Evolutionary conservation across 1,140 invertebrate genomes (phyloP).

Genomic region (Tetragnatha versicolor): DNA sequence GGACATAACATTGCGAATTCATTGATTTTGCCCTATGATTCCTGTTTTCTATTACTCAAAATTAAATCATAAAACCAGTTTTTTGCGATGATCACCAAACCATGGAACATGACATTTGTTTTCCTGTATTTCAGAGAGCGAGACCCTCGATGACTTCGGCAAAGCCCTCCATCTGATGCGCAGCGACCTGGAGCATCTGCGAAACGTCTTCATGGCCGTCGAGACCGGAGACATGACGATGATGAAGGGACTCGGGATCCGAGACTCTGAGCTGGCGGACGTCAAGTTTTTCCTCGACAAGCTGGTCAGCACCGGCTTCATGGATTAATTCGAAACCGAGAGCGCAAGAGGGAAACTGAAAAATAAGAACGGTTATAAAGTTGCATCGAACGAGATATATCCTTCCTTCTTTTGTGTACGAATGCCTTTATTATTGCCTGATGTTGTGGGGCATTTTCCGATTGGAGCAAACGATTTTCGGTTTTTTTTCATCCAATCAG

Average conservation of each 20-base stretch:
- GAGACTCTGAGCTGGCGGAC: conserved; percentile 94
- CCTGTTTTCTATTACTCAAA: too few relatives aligned
- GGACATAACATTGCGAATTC: too few relatives aligned
- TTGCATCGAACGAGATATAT: conserved; percentile 41
- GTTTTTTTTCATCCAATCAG: too few relatives aligned
- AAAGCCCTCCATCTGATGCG: conserved; percentile 84
- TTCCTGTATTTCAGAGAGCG: conserved; percentile 77
- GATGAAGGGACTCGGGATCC: conserved; percentile 91
- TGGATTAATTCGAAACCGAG: conserved; percentile 72
- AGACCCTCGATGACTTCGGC: conserved; percentile 93
- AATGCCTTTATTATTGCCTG: conserved; percentile 19
- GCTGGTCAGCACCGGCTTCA: conserved; percentile 93
- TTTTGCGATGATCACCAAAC: too few relatives aligned
- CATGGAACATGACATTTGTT: background rate
- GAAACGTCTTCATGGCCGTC: conserved; percentile 95
- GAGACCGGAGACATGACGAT: conserved; percentile 93
- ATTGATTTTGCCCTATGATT: too few relatives aligned
- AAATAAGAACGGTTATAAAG: conserved; percentile 19
- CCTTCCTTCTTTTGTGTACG: conserved; percentile 38
- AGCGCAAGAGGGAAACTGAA: background rate
- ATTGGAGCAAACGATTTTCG: background rate
- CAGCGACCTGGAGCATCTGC: conserved; percentile 87
- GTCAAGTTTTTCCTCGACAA: conserved; percentile 97
- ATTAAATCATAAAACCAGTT: too few relatives aligned
- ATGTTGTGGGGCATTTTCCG: conserved; percentile 40